Evolutionary conservation across 2,113 vertebrate species (phyloP).

Genomic region (Columba livia): DNA sequence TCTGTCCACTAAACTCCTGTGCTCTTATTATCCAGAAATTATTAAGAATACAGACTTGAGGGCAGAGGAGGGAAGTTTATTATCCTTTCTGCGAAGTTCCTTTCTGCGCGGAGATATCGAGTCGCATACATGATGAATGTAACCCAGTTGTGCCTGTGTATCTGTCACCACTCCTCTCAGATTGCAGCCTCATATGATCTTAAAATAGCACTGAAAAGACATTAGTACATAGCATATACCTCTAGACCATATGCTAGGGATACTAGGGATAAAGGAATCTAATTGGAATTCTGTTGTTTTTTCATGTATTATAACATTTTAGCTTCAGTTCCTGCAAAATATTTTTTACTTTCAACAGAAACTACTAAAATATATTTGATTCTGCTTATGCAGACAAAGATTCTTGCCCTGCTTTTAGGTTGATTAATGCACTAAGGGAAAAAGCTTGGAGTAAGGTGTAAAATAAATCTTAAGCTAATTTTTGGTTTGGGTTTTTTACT

Average conservation of each 20-base stretch:
- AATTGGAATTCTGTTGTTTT: neutral
- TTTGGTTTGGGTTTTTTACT: neutral
- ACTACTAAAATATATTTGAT: neutral
- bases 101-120: neutral
- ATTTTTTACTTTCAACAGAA: neutral
- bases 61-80: neutral
- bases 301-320: conserved; percentile 11
- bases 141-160: conserved; percentile 65
- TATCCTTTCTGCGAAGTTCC: neutral
- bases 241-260: conserved; percentile 58
- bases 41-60: neutral
- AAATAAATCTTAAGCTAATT: neutral
- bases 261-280: conserved; percentile 55
- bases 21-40: neutral
- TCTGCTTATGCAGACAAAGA: neutral
- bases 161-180: conserved; percentile 68
- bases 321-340: neutral
- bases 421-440: neutral
- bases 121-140: conserved; percentile 45
- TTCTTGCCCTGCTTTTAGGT: conserved; percentile 14
- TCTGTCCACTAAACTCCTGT: neutral
- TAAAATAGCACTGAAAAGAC: conserved; percentile 66
- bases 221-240: conserved; percentile 57
- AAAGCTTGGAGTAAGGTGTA: neutral
- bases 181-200: conserved; percentile 59